Evolutionary conservation across 2,797 vertebrate species (phyloP), one percentile per base, ranked within the genome.

Genomic region (Microctenopoma stevenorrisi): DNA sequence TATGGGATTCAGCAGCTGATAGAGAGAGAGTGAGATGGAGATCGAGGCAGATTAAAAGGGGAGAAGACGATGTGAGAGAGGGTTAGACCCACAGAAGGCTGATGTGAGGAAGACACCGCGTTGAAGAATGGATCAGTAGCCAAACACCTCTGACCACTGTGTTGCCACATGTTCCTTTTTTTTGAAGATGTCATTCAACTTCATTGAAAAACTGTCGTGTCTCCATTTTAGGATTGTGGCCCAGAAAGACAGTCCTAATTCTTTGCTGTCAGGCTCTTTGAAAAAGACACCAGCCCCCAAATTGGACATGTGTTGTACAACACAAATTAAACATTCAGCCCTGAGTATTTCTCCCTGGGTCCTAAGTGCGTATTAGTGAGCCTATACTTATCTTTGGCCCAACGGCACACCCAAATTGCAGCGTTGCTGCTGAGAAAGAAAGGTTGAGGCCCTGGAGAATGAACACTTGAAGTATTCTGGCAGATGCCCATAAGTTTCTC

Each of bases 361-460:
- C 80, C 84, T 91, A 85, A 91, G 89, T 90, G 86, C 91, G 88
- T 61, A 89, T 92, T 92, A 90, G 88, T 79, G 75, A 87, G 82
- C 85, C 91, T 93, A 78, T 92, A 93, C 90, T 93, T 93, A 93
- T 91, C 88, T 89, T 73, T 52, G 87, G 85, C 81, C 79, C 75
- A 72, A 82, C 70, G 88, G 54, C 90, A 92, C 90, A 86, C 91
- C 91, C 90, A 92, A 91, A 91, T 90, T 92, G 85, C 86, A 92
- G 84, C 49, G 69, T 83, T 83, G 76, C 66, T 86, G 81, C 86
- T 64, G 89, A 60, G 88, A 85, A 83, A 90, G 87, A 91, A 86
- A 90, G 86, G 80, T 54, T 81, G 78, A 81, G 83, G 85, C 83
- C 79, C 57, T 4, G 10, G 60, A 86, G 87, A 87, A 76, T 48